Evolutionary conservation across 1,140 invertebrate genomes (phyloP), one percentile per base, ranked within the genome.

Genomic region (Tetragonula clypearis): DNA sequence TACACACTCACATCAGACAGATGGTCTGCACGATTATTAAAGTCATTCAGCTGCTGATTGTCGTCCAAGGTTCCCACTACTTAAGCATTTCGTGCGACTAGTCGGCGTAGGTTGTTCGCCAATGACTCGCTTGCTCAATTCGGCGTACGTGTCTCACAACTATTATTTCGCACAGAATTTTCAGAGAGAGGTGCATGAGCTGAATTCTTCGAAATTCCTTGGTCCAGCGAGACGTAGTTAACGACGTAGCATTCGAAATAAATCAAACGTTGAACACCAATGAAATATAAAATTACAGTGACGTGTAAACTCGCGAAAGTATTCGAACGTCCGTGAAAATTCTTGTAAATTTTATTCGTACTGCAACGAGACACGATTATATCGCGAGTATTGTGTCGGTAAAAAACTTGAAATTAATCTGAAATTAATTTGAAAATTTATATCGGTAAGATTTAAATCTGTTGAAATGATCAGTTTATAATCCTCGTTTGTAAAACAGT

Each of bases 41-140:
- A 91, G 92, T 92, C 91, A 93, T 77, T 93, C 90, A 91, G 82
- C 88, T 84, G 91, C 83, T 92, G 90, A 94, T 93, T 92, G 91
- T 65, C 87, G 73, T 88, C 87, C 92, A 93, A 94, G 93, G 93
- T 91, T 93, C 73, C 80, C 62, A 68, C 87, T 90, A 88, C 91
- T 93, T 93, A 91, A 90, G 79, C 87, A 91, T 92, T 92, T 93
- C 74, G 74, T 88, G 72, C 86, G 55, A 87, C 79, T 79, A 87
- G 60, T 76, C 83, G 53, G 71, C 88, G 89, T 88, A 88, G 90
- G 87, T 86, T 72, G 89, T 81, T 87, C 79, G 83, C 86, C 88
- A 90, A 86, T 90, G 62, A 82, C 71, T 56, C 62, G 56, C 15
- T 88, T 88, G 75, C 75, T 87, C 55, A 82, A 88, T 86, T 88